A percentile compares a stretch with the other conserved stretches of the same genome.
Conservation (phyloP, 2,888 invertebrate genomes). For the Mesochorus sp. region DNA sequence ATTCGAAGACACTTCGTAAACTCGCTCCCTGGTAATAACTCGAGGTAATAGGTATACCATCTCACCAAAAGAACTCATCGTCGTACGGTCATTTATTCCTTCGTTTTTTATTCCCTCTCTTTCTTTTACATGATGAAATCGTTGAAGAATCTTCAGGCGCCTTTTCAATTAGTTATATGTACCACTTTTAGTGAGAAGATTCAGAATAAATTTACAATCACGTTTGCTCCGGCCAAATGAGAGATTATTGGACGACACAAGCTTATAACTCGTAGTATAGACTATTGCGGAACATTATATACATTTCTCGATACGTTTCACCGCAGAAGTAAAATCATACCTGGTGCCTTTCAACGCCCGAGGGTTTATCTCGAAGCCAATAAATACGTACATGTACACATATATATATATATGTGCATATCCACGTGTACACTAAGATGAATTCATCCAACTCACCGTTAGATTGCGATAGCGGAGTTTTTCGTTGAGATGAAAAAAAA, state of each 20-base stretch:
- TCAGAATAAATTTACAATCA: conserved; percentile 29
- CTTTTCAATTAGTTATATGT: neutral
- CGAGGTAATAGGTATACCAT: conserved; percentile 46
- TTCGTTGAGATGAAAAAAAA: too few relatives aligned
- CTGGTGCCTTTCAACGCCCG: conserved; percentile 43
- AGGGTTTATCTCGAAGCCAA: conserved; percentile 21
- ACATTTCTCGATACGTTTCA: conserved; percentile 23
- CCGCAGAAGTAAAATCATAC: conserved; percentile 34
- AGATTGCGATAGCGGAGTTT: too few relatives aligned
- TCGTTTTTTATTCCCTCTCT: too few relatives aligned
- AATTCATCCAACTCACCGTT: too few relatives aligned
- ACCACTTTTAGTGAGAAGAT: neutral
- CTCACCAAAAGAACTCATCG: conserved; percentile 4
- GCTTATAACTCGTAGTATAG: conserved; percentile 4
- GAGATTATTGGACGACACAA: conserved; percentile 27
- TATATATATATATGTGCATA: conserved; percentile 1
- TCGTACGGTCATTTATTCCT: neutral
- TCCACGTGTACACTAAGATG: too few relatives aligned
- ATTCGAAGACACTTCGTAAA: conserved; percentile 45
- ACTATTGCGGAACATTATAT: conserved; percentile 2
- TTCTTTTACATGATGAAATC: conserved; percentile 42
- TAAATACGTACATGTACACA: neutral
- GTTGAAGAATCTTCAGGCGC: conserved; percentile 25
- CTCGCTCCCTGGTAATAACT: conserved; percentile 31
- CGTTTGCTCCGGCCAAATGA: conserved; percentile 1